phyloP scores from a whole-genome alignment of 2,113 vertebrate genomes.

The Furnarius figulus region DNA sequence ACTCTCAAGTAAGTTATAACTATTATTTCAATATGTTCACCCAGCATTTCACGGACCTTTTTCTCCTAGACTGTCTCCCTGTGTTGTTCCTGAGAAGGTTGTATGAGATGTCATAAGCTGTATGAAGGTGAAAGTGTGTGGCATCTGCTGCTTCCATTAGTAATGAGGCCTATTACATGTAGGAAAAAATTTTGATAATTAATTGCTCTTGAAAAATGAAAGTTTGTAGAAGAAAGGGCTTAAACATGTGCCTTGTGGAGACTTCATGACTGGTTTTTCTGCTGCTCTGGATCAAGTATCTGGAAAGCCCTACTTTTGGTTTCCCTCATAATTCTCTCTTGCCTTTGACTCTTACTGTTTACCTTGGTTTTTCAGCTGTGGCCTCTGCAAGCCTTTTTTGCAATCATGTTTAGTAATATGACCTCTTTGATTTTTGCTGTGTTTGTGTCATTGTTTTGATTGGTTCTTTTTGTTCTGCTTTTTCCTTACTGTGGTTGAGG shows the following conservation, averaged over 20 bases:
- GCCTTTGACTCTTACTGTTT: neutral
- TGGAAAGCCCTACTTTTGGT: neutral
- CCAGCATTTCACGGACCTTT: neutral
- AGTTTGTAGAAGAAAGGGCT: neutral
- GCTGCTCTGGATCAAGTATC: neutral
- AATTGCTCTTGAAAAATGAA: neutral
- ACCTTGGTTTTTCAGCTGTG: neutral
- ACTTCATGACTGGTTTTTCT: neutral
- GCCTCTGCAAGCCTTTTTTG: neutral
- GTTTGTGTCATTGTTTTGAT: neutral
- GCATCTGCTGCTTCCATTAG: neutral
- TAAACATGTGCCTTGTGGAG: neutral
- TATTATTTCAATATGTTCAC: neutral
- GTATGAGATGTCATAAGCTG: neutral
- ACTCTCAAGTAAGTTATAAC: neutral
- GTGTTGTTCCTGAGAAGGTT: neutral
- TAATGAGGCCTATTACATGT: neutral
- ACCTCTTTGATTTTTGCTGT: neutral
- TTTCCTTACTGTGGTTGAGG: neutral
- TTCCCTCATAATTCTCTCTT: neutral
- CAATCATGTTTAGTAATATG: neutral
- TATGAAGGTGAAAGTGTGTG: neutral
- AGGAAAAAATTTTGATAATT: neutral
- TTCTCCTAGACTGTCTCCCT: neutral
- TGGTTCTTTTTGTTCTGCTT: neutral